phyloP scores from a whole-genome alignment of 2,888 invertebrate genomes.

The Lepeophtheirus nordmannii region DNA sequence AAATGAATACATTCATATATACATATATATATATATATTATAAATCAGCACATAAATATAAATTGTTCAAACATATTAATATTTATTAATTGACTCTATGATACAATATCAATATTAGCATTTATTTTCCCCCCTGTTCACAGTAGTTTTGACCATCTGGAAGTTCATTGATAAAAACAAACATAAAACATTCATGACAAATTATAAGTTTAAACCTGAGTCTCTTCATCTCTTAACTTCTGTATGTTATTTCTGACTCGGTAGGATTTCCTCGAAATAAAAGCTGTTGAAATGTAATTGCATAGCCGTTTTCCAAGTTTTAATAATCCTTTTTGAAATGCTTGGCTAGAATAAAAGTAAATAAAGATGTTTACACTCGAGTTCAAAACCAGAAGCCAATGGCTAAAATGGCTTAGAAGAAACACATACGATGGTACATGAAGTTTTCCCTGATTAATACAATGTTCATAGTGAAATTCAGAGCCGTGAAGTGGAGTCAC shows the following conservation, averaged over 20 bases:
- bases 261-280: neutral
- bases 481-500: neutral
- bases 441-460: neutral
- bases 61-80: neutral
- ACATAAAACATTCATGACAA: no score
- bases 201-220: neutral
- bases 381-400: neutral
- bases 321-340: neutral
- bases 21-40: no score
- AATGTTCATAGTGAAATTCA: neutral
- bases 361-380: constrained; percentile 1
- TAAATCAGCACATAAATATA: no score
- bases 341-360: neutral
- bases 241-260: neutral
- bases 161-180: no score
- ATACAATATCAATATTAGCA: no score
- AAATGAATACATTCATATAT: no score
- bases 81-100: neutral
- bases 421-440: neutral
- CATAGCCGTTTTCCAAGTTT: neutral
- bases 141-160: neutral
- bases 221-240: constrained; percentile 2
- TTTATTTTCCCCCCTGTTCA: neutral
- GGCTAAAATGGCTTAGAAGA: neutral
- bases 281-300: neutral